Base-by-base conservation (phyloP, 2,797 vertebrate species). In the Haliaeetus albicilla region DNA sequence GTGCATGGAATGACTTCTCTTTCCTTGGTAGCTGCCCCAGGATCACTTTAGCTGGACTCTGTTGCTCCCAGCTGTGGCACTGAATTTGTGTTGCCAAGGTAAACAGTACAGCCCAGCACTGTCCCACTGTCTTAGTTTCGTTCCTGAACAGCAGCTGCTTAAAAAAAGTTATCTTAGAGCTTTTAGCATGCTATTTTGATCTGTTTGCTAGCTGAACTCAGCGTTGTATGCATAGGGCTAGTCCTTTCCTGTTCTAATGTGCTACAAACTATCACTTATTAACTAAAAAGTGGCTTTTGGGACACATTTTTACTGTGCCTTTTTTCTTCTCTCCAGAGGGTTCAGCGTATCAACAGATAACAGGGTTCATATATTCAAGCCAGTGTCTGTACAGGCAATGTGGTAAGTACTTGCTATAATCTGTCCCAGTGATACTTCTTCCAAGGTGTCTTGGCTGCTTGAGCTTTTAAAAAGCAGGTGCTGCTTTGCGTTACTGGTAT, bases 311-410 rank as follows among this genome's bases (percentile, higher is more conserved):
- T 95, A 96, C 85, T 70, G 27, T 77, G 59, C 22, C 30, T 31
- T 43, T 76, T 73, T 89, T 68, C 41, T 44, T 96, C 56, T 96
- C 91, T 24, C 68, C 92, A 99, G 99, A 61, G 99, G 99, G 69
- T 99, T 99, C 96, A 99, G 99, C 31, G 99, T 99, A 48, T 99
- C 99, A 6, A 99, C 99, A 13, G 99, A 98, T 97, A 99, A 99
- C 98, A 98, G 99, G 97, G 98, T 99, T 96, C 99, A 99, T 90
- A 98, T 99, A 93, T 99, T 99, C 98, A 99, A 99, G 97, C 99
- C 99, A 1, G 99, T 99, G 35, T 99, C 99, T 8, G 99, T 99
- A 33, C 99, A 99, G 97, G 99, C 99, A 81, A 99, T 99, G 99
- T 99, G 99, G 99, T 99, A 95, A 99, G 99, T 95, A n/a, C 76